Base-by-base conservation (phyloP, 2,888 invertebrate genomes). In the Tillus elongatus region DNA sequence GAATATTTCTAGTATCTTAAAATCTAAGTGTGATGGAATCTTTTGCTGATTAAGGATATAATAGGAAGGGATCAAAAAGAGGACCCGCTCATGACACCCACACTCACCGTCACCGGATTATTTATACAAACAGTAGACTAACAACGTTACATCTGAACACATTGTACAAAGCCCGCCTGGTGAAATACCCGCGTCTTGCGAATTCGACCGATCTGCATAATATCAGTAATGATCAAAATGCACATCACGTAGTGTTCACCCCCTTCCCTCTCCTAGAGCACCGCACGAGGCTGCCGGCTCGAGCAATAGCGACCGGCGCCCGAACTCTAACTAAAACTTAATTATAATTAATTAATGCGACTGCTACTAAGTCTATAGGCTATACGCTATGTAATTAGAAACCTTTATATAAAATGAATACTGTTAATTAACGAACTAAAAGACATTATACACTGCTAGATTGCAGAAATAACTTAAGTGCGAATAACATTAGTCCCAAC, bases 251-350 rank as follows among this genome's bases (percentile, higher is more conserved):
- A 44, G n/a, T n/a, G n/a, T n/a, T n/a, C n/a, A n/a, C n/a, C n/a
- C n/a, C n/a, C n/a, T n/a, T n/a, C n/a, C n/a, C n/a, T n/a, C n/a
- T n/a, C n/a, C n/a, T n/a, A n/a, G n/a, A n/a, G n/a, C n/a, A n/a
- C 45, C 66, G 68, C 68, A 67, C 67, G 69, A 69, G 65, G 65
- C 64, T 61, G 67, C 64, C 65, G 67, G 66, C 67, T 66, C 60
- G 58, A 60, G 30, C 31, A 15, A 16, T 8, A 35, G 35, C 29
- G 19, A 10, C 63, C 66, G 66, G 56, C 56, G 45, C 54, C 58
- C 57, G 54, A 57, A 63, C 60, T 58, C 57, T 54, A 80, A 79
- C 80, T 79, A 77, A 80, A 80, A 80, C 80, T 80, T 79, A 79
- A 80, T 81, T 80, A 80, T 79, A 80, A 80, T 81, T 80, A 80